These are phyloP conservation scores for Torymus texanus DNA, from an alignment of 2,888 invertebrate species.

Conservation along the genomic window DNA sequence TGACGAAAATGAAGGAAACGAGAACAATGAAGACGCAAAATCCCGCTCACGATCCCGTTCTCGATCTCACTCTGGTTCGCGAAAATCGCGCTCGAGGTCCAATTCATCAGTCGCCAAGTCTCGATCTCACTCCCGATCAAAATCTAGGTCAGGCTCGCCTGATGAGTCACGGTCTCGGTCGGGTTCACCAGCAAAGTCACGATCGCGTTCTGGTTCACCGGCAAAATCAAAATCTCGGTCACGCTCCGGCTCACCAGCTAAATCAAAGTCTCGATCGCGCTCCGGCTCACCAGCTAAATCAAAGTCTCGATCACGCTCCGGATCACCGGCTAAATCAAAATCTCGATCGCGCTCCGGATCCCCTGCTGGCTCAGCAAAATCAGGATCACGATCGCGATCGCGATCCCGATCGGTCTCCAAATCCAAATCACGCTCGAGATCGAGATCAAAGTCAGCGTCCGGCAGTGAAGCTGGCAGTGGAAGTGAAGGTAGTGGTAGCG, in stretches of 20 bases:
- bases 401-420: constrained; percentile 61
- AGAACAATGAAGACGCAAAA: constrained; percentile 70
- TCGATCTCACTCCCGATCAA: constrained; percentile 64
- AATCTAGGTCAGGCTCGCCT: constrained; percentile 61
- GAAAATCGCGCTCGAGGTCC: constrained; percentile 58
- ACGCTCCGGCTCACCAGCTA: constrained; percentile 42
- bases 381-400: constrained; percentile 63
- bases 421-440: constrained; percentile 67
- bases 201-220: constrained; percentile 67
- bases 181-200: constrained; percentile 67
- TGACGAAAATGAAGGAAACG: constrained; percentile 21
- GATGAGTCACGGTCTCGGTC: constrained; percentile 65
- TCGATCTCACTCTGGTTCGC: constrained; percentile 61
- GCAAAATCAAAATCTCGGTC: constrained; percentile 65
- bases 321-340: constrained; percentile 58
- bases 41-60: constrained; percentile 73
- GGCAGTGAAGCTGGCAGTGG: constrained; percentile 67
- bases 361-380: too few relatives aligned
- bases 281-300: constrained; percentile 68
- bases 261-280: constrained; percentile 65
- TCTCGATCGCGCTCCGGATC: constrained; percentile 59
- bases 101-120: constrained; percentile 57
- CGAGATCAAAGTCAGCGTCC: constrained; percentile 58
- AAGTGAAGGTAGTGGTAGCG: constrained; percentile 70
- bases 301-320: constrained; percentile 66